Percentiles rank a stretch among this genome's conserved stretches.
phyloP scores from a whole-genome alignment of 2,888 invertebrate species.

The Limnephilus lunatus region DNA sequence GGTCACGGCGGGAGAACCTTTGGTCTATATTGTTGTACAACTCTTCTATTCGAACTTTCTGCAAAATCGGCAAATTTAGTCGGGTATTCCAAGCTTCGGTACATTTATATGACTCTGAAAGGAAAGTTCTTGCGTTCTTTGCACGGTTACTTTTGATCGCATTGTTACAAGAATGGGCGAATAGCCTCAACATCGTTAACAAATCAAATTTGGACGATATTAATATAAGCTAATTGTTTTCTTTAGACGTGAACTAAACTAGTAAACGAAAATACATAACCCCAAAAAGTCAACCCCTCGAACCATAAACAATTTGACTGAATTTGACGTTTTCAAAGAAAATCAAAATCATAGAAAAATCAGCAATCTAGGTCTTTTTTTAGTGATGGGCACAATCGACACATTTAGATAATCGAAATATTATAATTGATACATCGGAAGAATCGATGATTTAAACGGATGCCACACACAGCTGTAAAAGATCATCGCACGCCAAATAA shows the following conservation, averaged over 20 bases:
- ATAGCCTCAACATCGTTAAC: conserved; percentile 20
- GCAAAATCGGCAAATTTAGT: conserved; percentile 79
- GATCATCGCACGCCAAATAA: no score
- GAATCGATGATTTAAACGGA: no score
- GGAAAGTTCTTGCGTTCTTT: conserved; percentile 74
- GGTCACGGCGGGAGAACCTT: conserved; percentile 79
- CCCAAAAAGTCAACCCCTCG: not conserved
- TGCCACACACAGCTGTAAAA: no score
- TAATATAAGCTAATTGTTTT: not conserved
- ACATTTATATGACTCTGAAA: conserved; percentile 86
- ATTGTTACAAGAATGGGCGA: conserved; percentile 23
- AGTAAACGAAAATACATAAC: not conserved
- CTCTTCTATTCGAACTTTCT: conserved; percentile 81
- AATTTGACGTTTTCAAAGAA: not conserved
- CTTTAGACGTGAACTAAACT: not conserved
- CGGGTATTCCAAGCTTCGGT: conserved; percentile 83
- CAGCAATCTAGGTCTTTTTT: not conserved
- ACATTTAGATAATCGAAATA: no score
- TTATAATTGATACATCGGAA: no score
- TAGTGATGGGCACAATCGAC: no score
- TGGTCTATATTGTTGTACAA: conserved; percentile 85
- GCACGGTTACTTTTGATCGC: not conserved
- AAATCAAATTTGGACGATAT: not conserved
- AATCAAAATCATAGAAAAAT: not conserved
- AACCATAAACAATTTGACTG: not conserved